Evolutionary conservation across 2,888 invertebrate genomes (phyloP), one percentile per base, ranked within the genome.

Genomic region (Pegoplata infirma): DNA sequence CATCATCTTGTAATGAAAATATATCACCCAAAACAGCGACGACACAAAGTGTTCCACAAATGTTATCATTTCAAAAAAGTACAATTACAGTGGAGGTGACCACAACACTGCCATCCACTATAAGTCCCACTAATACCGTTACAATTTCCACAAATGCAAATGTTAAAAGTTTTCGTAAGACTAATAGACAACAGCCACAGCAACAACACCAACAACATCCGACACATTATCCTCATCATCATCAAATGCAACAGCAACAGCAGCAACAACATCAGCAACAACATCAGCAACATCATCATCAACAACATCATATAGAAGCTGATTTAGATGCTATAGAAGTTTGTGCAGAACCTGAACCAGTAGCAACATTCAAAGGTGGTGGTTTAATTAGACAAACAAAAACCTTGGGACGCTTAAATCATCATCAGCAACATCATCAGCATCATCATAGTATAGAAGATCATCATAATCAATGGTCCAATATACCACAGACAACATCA

Each of bases 251-350:
- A 2, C 64, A 71, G 6, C 61, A 58, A 0, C 49, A 71, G n/a
- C 63, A 51, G 0, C 73, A 46, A 1, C 80, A 23, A 40, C 64
- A 53, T 1, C 76, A 69, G n/a, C 76, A 72, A 7, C 75, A 76
- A 1, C 71, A 73, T 3, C 63, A 76, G 0, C 80, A 78, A 6
- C 82, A 80, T 6, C 78, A 75, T 3, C 82, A 81, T 12, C 80
- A 78, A 14, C 76, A 72, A 14, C 68, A 68, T 8, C 71, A 76
- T 17, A 83, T 85, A 14, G 84, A 85, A 55, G 84, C 85, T n/a
- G 89, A 89, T 84, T 87, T 86, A 19, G 88, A 89, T 82, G 88
- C 87, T 80, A 89, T 89, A 44, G 89, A 89, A 80, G 84, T 90
- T 5, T 90, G 89, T 84, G 83, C 84, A 56, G 89, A 89, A 32